Base-by-base conservation (phyloP, 2,797 vertebrate genomes). In the Lepus oiostolus region DNA sequence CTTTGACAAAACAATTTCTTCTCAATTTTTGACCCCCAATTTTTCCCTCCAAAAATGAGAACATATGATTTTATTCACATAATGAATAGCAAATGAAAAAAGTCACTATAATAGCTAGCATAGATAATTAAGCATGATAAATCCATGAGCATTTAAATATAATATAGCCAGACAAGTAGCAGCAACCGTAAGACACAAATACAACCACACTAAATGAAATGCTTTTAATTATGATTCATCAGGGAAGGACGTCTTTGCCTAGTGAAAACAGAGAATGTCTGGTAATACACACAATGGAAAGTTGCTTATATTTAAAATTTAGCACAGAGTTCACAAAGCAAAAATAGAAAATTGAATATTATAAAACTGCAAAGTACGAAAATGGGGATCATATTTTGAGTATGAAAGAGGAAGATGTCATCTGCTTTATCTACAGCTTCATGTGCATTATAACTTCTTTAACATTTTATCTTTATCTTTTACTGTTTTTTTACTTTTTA, bases 1-100 rank as follows among this genome's bases (percentile, higher is more conserved):
- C 14, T 88, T 90, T 92, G 70, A 82, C 38, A 86, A 93, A 91
- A 86, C 70, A 3, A 76, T 58, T 63, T 90, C 30, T 35, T 47
- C 26, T 42, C 21, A 47, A 17, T 62, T 90, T 88, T 75, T 86
- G 47, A 76, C 21, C 4, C 19, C 7, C 7, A 42, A 16, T 82
- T 65, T 75, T 82, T 82, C 14, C 58, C 10, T 63, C 58, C 42
- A 77, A 81, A 86, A 82, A 62, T 13, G n/a, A 86, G 50, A 81
- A 81, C 4, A 63, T 5, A 14, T 26, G 14, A 30, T 86, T 81
- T 86, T 32, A 47, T 74, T 63, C 30, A 93, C 32, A 63, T 10
- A 86, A 62, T 68, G 5, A n/a, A 14, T 26, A 82, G 3, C 80
- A 77, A 79, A 16, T 11, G 26, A 22, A 17, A 74, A 52, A 84